phyloP scores from a whole-genome alignment of 2,888 invertebrate species.

The Ptycholaimellus sp. region DNA sequence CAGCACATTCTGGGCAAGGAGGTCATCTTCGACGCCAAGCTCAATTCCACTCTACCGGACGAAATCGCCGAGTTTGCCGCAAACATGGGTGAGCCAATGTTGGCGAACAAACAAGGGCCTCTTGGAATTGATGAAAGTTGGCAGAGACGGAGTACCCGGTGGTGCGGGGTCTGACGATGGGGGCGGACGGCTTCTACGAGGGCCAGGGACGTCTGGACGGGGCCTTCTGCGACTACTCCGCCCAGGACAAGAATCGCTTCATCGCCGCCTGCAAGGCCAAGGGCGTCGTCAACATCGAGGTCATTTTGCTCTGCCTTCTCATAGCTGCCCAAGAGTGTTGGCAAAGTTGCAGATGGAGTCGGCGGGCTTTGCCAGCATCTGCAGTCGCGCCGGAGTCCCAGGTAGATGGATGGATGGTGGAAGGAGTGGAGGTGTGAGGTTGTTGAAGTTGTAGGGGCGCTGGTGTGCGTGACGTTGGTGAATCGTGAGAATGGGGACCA shows the following conservation, averaged over 20 bases:
- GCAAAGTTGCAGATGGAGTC: no score
- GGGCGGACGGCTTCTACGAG: slow-evolving; percentile 93
- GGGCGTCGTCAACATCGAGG: slow-evolving; percentile 81
- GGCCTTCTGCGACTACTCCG: slow-evolving; percentile 76
- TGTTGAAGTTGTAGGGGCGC: slow-evolving; percentile 38
- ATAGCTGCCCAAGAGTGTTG: no score
- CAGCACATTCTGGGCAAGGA: slow-evolving; percentile 48
- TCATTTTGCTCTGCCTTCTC: no score
- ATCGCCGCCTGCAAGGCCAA: slow-evolving; percentile 40
- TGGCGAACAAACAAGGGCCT: no score
- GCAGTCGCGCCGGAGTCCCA: slow-evolving; percentile 46
- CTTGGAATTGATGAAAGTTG: no score
- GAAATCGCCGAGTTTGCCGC: no score
- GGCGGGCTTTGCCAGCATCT: slow-evolving; percentile 68
- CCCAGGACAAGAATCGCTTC: slow-evolving; percentile 68
- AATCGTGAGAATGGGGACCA: slow-evolving; percentile 82
- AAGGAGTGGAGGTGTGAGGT: not conserved
- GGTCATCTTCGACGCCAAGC: no score
- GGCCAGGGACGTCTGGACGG: slow-evolving; percentile 85
- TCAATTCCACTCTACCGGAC: no score
- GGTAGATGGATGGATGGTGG: slow-evolving; percentile 6
- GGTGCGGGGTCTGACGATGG: slow-evolving; percentile 70
- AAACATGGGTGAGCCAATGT: no score
- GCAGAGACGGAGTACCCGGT: slow-evolving; percentile 41
- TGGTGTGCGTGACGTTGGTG: slow-evolving; percentile 69